Evolutionary conservation across 2,888 invertebrate genomes (phyloP).

Genomic region (Agriotes lineatus): DNA sequence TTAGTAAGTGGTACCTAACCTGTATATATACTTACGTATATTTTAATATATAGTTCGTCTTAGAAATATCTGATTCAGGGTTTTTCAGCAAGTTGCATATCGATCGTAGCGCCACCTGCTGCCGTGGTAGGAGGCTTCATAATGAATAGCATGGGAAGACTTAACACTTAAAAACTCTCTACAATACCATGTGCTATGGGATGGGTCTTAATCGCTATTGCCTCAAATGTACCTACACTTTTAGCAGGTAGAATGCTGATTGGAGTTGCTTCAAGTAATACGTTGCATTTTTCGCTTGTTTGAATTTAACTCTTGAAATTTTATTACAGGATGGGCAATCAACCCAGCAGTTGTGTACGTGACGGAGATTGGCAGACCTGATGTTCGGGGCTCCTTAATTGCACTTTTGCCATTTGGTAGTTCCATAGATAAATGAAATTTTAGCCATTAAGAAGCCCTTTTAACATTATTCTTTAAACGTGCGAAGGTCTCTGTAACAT

Average conservation of each 20-base stretch:
- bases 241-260: slow-evolving; percentile 68
- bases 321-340: slow-evolving; percentile 66
- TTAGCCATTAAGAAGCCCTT: too few relatives aligned
- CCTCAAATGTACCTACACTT: slow-evolving; percentile 67
- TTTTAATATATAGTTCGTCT: too few relatives aligned
- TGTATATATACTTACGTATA: too few relatives aligned
- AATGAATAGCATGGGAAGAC: slow-evolving; percentile 70
- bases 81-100: slow-evolving; percentile 68
- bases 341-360: slow-evolving; percentile 73
- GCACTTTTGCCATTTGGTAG: slow-evolving; percentile 70
- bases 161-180: slow-evolving; percentile 69
- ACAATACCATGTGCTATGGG: slow-evolving; percentile 68
- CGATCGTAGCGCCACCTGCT: slow-evolving; percentile 69
- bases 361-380: slow-evolving; percentile 71
- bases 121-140: slow-evolving; percentile 68
- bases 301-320: not conserved
- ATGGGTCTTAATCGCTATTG: slow-evolving; percentile 69
- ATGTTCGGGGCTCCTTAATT: slow-evolving; percentile 71
- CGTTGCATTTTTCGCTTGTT: too few relatives aligned
- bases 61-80: not conserved
- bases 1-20: too few relatives aligned
- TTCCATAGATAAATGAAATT: slow-evolving; percentile 69
- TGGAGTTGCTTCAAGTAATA: slow-evolving; percentile 68
- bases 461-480: too few relatives aligned
- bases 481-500: too few relatives aligned